Conservation (phyloP, 2,113 vertebrate genomes). For the Poicephalus gulielmi region DNA sequence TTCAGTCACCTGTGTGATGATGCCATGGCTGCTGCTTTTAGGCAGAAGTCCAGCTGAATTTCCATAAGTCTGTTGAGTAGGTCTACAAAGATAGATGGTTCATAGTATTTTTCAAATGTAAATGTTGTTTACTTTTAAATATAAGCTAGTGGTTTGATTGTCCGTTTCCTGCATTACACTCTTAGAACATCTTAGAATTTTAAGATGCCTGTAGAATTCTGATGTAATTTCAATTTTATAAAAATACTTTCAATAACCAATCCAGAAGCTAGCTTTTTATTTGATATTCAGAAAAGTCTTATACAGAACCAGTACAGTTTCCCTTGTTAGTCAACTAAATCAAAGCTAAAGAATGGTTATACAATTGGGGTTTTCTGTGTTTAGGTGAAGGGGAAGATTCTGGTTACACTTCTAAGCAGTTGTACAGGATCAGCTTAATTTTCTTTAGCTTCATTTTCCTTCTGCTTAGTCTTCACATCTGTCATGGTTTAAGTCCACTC, state of each 20-base stretch:
- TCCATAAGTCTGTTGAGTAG: accelerated
- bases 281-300: not conserved
- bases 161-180: not conserved
- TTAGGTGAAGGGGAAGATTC: not conserved
- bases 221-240: not conserved
- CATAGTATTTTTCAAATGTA: not conserved
- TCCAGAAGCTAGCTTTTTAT: not conserved
- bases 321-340: not conserved
- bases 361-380: not conserved
- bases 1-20: not conserved
- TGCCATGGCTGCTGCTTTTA: not conserved
- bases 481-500: too few relatives aligned
- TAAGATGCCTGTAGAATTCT: not conserved
- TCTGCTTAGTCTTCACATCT: not conserved
- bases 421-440: not conserved
- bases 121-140: not conserved
- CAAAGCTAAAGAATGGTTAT: not conserved
- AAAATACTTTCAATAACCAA: not conserved
- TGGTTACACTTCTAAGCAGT: not conserved
- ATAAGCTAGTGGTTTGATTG: not conserved
- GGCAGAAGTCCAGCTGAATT: not conserved
- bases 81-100: not conserved
- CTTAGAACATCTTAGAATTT: not conserved
- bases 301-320: not conserved
- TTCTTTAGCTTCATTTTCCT: slow-evolving; percentile 18